phyloP scores from a whole-genome alignment of 2,797 vertebrate species.

The Enteromius fasciolatus region DNA sequence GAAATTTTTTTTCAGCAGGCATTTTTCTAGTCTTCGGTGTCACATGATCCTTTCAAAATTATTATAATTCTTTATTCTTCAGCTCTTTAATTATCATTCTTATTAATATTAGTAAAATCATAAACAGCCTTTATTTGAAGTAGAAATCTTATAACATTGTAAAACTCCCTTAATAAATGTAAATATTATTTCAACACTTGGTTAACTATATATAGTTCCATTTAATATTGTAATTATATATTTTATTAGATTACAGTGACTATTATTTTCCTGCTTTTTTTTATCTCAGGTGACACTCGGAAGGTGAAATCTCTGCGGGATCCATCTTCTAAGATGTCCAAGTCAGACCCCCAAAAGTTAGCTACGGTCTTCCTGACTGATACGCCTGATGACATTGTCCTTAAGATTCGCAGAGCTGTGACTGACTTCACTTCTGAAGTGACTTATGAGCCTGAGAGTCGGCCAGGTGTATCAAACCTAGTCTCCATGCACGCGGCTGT shows the following conservation, averaged over 20 bases:
- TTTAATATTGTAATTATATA: neutral
- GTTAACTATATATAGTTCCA: neutral
- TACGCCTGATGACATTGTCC: conserved; percentile 85
- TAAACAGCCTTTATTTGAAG: neutral
- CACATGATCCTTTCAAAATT: neutral
- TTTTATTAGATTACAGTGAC: neutral
- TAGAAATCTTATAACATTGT: neutral
- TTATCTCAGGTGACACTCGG: conserved; percentile 78
- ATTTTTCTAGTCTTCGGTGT: neutral
- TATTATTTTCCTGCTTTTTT: neutral
- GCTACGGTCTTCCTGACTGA: conserved; percentile 87
- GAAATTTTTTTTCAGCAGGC: neutral
- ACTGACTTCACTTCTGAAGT: conserved; percentile 95
- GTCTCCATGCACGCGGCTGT: conserved; percentile 86
- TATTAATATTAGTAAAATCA: neutral
- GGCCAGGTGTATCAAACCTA: conserved; percentile 91
- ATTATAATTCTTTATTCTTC: neutral
- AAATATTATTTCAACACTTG: neutral
- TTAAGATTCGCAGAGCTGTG: conserved; percentile 91
- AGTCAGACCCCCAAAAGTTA: conserved; percentile 88
- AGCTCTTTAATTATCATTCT: neutral
- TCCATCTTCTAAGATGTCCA: conserved; percentile 92
- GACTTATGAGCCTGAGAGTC: conserved; percentile 84
- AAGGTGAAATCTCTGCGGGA: conserved; percentile 93
- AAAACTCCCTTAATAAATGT: neutral